Evolutionary conservation across 1,140 invertebrate species (phyloP).

Genomic region (Saccostrea cuccullata): DNA sequence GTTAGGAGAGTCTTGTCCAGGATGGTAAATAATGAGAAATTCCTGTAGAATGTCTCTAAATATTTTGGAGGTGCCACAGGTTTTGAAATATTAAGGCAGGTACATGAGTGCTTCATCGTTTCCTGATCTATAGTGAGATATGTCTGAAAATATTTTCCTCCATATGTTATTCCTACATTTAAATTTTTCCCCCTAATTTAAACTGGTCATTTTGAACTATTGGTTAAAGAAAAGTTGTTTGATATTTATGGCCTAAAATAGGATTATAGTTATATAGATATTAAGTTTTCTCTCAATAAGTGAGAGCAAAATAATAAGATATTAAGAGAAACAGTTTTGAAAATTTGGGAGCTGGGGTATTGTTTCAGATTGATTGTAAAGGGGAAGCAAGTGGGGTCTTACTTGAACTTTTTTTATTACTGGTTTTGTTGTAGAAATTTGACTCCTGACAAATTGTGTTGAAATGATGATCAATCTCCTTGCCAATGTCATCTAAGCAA

Average conservation of each 20-base stretch:
- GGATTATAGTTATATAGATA: too few relatives aligned
- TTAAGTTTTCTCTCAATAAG: too few relatives aligned
- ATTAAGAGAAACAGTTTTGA: too few relatives aligned
- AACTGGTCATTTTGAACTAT: too few relatives aligned
- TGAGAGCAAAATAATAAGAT: too few relatives aligned
- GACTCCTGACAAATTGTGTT: not conserved
- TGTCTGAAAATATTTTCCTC: not conserved
- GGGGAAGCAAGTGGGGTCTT: too few relatives aligned
- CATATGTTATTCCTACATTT: not conserved
- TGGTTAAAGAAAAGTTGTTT: too few relatives aligned
- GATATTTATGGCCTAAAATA: too few relatives aligned
- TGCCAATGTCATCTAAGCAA: conserved; percentile 13
- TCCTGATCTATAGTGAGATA: not conserved
- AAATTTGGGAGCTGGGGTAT: too few relatives aligned
- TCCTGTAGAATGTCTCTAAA: conserved; percentile 35
- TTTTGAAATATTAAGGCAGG: conserved; percentile 31
- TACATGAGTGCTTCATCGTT: not conserved
- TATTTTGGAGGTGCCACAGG: conserved; percentile 29
- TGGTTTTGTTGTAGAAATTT: not conserved
- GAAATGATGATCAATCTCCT: not conserved
- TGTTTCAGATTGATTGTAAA: too few relatives aligned
- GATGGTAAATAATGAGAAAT: conserved; percentile 34
- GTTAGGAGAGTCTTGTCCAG: conserved; percentile 25
- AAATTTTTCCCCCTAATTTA: too few relatives aligned
- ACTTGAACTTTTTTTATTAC: too few relatives aligned